Percentiles rank a stretch among this genome's conserved stretches.
phyloP scores from a whole-genome alignment of 2,888 invertebrate genomes.

The Limenitis camilla region DNA sequence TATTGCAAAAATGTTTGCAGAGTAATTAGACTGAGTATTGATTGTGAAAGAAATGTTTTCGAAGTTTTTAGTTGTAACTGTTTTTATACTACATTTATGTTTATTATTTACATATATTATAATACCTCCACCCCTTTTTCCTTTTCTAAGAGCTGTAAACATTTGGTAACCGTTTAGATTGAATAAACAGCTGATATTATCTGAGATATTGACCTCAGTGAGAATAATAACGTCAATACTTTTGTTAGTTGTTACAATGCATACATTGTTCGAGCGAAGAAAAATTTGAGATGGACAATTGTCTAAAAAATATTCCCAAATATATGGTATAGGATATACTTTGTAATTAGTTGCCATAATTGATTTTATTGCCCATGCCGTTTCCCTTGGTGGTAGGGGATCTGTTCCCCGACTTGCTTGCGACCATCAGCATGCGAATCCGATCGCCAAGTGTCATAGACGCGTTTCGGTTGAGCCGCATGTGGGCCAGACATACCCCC shows the following conservation, averaged over 20 bases:
- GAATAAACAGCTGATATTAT: slow-evolving; percentile 11
- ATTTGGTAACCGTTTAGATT: slow-evolving; percentile 16
- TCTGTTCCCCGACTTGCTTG: no score
- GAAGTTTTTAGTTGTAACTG: slow-evolving; percentile 2
- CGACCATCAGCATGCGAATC: no score
- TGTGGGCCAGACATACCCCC: no score
- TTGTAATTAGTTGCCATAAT: no score
- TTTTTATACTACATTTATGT: slow-evolving; percentile 6
- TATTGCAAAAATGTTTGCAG: slow-evolving; percentile 11
- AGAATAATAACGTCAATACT: slow-evolving; percentile 7
- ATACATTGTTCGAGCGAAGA: slow-evolving; percentile 4
- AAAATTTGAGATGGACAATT: no score
- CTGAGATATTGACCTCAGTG: slow-evolving; percentile 20
- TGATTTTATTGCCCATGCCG: no score
- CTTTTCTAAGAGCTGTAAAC: no score
- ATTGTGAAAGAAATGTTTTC: slow-evolving; percentile 15
- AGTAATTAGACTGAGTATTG: slow-evolving; percentile 12
- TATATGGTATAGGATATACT: no score
- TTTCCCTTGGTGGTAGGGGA: no score
- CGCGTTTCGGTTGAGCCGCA: no score
- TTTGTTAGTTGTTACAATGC: background rate
- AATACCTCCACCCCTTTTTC: slow-evolving; percentile 20
- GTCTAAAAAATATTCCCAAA: no score
- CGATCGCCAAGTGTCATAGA: no score
- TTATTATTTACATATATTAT: slow-evolving; percentile 13